phyloP scores from a whole-genome alignment of 2,113 vertebrate species.

The Hylia prasina region DNA sequence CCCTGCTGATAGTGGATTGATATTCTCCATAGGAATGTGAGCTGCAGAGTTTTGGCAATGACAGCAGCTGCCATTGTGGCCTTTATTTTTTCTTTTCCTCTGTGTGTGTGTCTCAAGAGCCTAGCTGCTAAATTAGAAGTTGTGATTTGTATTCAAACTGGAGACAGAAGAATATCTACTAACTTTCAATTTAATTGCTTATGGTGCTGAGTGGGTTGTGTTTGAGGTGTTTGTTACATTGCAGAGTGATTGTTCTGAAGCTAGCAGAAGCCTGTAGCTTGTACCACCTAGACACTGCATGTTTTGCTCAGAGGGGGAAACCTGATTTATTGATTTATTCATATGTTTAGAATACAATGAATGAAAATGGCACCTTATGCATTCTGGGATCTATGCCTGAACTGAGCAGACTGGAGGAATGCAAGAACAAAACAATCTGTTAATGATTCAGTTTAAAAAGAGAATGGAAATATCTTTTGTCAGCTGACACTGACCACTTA shows the following conservation, averaged over 20 bases:
- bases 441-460: not conserved
- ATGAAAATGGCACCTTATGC: not conserved
- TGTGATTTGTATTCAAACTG: not conserved
- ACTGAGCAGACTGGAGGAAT: not conserved
- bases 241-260: not conserved
- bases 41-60: not conserved
- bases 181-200: not conserved
- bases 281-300: not conserved
- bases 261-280: not conserved
- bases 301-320: not conserved
- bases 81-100: not conserved
- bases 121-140: not conserved
- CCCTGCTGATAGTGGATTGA: slow-evolving; percentile 17
- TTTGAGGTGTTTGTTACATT: not conserved
- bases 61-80: not conserved
- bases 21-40: not conserved
- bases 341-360: not conserved
- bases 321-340: not conserved
- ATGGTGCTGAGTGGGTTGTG: not conserved
- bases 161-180: not conserved
- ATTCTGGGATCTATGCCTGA: not conserved
- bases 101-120: not conserved
- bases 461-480: not conserved
- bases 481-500: not conserved
- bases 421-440: not conserved